These are phyloP conservation scores for Prolemur simus DNA, from an alignment of 2,113 vertebrate genomes.

Conservation along the genomic window DNA sequence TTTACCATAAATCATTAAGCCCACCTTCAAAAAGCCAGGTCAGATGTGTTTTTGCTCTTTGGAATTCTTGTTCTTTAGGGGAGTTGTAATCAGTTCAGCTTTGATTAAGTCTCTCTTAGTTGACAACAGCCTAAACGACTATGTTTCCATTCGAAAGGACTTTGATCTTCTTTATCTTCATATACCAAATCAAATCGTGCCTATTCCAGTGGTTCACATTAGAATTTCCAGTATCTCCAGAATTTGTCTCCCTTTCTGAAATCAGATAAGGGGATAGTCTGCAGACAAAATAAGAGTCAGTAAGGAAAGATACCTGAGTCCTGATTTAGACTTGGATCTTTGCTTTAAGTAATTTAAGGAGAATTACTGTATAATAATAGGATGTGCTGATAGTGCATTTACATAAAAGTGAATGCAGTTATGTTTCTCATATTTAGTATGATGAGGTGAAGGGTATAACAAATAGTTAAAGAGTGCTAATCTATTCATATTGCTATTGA, in stretches of 20 bases:
- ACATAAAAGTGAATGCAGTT: conserved; percentile 26
- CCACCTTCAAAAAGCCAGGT: neutral
- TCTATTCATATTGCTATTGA: neutral
- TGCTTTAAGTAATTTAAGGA: neutral
- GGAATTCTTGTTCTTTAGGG: neutral
- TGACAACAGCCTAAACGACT: neutral
- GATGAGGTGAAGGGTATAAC: neutral
- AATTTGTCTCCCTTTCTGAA: neutral
- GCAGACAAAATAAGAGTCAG: neutral
- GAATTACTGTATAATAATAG: neutral
- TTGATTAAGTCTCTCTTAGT: neutral
- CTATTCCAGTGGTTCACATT: neutral
- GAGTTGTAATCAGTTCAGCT: neutral
- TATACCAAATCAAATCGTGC: neutral
- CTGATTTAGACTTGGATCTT: neutral
- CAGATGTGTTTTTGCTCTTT: neutral
- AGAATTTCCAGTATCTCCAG: neutral
- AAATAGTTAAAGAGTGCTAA: neutral
- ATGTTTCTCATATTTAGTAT: neutral
- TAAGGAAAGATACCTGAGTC: neutral
- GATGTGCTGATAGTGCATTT: neutral
- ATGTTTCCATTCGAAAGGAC: neutral
- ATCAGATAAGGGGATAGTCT: neutral
- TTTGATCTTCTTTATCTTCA: conserved; percentile 18
- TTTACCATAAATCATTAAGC: conserved; percentile 8